Evolutionary conservation across 2,113 vertebrate genomes (phyloP), one percentile per base, ranked within the genome.

Genomic region (Isichthys henryi): DNA sequence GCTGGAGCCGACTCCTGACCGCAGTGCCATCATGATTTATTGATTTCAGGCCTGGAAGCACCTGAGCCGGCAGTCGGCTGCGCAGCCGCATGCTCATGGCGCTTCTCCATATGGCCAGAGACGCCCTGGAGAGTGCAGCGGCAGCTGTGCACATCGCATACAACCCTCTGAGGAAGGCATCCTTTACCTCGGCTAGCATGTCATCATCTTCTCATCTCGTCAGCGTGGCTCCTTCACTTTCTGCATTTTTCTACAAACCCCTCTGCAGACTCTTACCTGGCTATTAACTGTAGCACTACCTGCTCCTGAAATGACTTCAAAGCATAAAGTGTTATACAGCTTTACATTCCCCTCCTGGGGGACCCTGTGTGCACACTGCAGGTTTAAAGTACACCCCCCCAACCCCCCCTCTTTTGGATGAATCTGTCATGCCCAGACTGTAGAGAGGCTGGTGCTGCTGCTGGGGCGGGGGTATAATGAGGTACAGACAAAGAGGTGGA

Each of bases 401-500:
- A 17, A 11, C 10, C 49, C 49, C 50, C 48, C 15, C 23, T 2
- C 45, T 27, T 27, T 15, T 27, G 48, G n/a, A 87, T 53, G 50
- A 52, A 5, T 53, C 48, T 87, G 85, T 15, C 82, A 84, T 84
- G 43, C 45, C 82, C 82, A 84, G 82, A 48, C 82, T 13, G 43
- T 19, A 46, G 39, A 48, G 52, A 52, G 86, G 52, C 27, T 58
- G 21, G 4, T 86, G 23, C 23, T 50, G 17, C 17, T 53, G 52
- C 52, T 19, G 52, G 84, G n/a, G 5, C 0, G 46, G 49, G 89
- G 21, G 89, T 66, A 77, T 86, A 89, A 87, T 50, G 88, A 17
- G 45, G 89, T 90, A 91, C 23, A 92, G 84, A 91, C 90, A 88
- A 92, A 91, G 70, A 49, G 66, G 95, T 93, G 90, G 23, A 82